These are phyloP conservation scores for Alcedo quadribrachys DNA, from an alignment of 2,797 vertebrate genomes.

Conservation along the genomic window DNA sequence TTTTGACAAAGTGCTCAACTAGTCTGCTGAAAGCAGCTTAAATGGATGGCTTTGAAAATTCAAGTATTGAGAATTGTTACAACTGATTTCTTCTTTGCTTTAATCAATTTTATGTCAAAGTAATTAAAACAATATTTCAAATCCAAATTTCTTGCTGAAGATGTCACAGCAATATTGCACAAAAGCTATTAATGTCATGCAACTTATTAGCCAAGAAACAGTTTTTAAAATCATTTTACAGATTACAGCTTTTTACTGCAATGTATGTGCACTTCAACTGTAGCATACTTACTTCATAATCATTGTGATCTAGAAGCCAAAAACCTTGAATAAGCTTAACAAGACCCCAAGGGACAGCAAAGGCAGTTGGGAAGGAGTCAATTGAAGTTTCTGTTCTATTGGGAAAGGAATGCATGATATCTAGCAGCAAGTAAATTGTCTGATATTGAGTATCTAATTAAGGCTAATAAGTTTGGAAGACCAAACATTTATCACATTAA, in stretches of 20 bases:
- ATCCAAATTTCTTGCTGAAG: neutral
- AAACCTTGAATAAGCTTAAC: slow-evolving; percentile 93
- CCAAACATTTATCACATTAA: neutral
- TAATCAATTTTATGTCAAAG: neutral
- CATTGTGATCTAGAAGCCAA: slow-evolving; percentile 94
- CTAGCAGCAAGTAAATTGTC: slow-evolving; percentile 95
- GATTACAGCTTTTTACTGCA: neutral
- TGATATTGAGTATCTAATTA: slow-evolving; percentile 74
- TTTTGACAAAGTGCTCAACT: neutral
- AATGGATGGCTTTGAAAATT: neutral
- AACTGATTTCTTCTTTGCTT: neutral
- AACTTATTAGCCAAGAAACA: neutral
- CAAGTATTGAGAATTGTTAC: neutral
- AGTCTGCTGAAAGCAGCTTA: neutral
- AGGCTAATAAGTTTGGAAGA: slow-evolving; percentile 55
- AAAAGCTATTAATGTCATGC: neutral
- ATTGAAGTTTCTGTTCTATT: slow-evolving; percentile 87
- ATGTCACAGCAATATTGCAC: neutral
- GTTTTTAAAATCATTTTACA: neutral
- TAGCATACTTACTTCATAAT: slow-evolving; percentile 85
- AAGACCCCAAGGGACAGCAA: slow-evolving; percentile 90
- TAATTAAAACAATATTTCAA: neutral
- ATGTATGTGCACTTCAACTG: neutral
- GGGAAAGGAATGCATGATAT: slow-evolving; percentile 91
- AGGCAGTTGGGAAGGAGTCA: slow-evolving; percentile 91